phyloP scores from a whole-genome alignment of 2,888 invertebrate genomes.

The Drosophila trichaetosa region DNA sequence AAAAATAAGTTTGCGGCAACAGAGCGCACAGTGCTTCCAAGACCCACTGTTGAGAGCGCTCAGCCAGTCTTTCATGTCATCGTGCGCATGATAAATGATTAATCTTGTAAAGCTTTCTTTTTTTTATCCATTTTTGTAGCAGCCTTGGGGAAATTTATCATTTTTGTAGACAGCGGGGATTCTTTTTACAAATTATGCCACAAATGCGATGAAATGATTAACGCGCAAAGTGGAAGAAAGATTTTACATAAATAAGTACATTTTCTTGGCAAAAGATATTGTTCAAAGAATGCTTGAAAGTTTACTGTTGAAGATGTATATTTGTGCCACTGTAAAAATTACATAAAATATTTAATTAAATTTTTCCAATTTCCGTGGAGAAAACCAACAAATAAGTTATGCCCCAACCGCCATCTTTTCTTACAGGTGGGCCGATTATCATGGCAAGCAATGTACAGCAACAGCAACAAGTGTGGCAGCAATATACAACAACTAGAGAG shows the following conservation, averaged over 20 bases:
- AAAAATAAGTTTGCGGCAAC: slow-evolving; percentile 64
- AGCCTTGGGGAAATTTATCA: slow-evolving; percentile 24
- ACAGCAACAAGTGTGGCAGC: slow-evolving; percentile 67
- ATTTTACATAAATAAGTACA: background rate
- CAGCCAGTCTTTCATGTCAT: slow-evolving; percentile 13
- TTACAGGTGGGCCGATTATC: slow-evolving; percentile 84
- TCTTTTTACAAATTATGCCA: slow-evolving; percentile 33
- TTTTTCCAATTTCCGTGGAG: slow-evolving; percentile 20
- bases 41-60: background rate
- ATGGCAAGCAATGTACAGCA: slow-evolving; percentile 84
- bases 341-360: background rate
- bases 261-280: background rate
- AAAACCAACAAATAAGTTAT: slow-evolving; percentile 5
- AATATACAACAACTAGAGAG: slow-evolving; percentile 59
- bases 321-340: slow-evolving; percentile 7
- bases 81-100: slow-evolving; percentile 34
- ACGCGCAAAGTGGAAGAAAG: background rate
- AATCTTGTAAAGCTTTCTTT: slow-evolving; percentile 11
- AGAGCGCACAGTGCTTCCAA: slow-evolving; percentile 31
- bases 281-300: background rate
- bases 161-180: slow-evolving; percentile 20
- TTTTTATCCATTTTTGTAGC: background rate
- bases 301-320: background rate
- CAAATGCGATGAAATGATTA: slow-evolving; percentile 28
- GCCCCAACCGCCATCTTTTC: background rate